Percentiles rank a stretch among this genome's conserved stretches.
Evolutionary conservation across 2,113 vertebrate species (phyloP).

Genomic region (Pimephales promelas): DNA sequence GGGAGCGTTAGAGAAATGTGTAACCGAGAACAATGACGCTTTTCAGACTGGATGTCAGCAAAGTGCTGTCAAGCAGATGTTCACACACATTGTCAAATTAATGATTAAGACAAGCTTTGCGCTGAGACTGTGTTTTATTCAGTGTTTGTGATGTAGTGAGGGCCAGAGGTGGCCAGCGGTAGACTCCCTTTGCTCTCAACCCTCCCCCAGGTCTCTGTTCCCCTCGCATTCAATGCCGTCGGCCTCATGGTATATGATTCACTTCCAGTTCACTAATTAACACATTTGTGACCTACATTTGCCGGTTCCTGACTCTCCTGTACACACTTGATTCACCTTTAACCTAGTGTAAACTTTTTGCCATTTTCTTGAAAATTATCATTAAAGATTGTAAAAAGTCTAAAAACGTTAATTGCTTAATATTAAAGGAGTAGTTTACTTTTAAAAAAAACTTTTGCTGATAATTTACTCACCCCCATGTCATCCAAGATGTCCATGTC

Average conservation of each 20-base stretch:
- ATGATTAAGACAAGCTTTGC: conserved; percentile 49
- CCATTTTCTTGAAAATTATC: too few relatives aligned
- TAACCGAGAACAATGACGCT: conserved; percentile 28
- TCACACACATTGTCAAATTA: conserved; percentile 47
- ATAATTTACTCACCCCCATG: too few relatives aligned
- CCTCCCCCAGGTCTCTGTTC: background rate
- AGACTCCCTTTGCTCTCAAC: background rate
- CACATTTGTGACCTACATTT: conserved; percentile 25
- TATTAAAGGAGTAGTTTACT: too few relatives aligned
- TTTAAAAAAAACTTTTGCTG: too few relatives aligned
- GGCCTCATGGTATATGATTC: background rate
- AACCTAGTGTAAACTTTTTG: background rate
- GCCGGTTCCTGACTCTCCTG: background rate
- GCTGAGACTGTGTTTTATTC: conserved; percentile 27
- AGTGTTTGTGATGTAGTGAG: background rate
- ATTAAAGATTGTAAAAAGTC: background rate
- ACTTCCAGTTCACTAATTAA: conserved; percentile 34
- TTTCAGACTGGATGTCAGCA: conserved; percentile 38
- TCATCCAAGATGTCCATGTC: too few relatives aligned
- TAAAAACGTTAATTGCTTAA: background rate
- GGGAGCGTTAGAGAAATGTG: conserved; percentile 33
- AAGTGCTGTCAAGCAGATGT: background rate
- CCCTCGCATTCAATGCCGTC: background rate
- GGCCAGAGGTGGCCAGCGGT: conserved; percentile 31
- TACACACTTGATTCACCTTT: conserved; percentile 2